Evolutionary conservation across 2,797 vertebrate species (phyloP).

Genomic region (Pelochelys cantorii): DNA sequence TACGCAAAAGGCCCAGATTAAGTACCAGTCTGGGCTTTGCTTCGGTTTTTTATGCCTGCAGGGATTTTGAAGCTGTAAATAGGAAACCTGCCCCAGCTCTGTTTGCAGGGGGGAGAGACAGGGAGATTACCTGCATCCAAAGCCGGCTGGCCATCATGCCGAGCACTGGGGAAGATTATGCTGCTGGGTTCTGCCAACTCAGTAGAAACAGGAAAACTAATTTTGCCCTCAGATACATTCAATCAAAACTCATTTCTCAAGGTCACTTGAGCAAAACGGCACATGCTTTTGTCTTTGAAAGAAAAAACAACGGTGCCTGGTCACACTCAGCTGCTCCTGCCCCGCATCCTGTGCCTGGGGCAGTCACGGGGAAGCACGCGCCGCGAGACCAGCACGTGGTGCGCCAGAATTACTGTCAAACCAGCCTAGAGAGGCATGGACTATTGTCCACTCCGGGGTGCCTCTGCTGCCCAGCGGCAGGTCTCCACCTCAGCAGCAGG

Average conservation of each 20-base stretch:
- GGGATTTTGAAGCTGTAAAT: constrained; percentile 27
- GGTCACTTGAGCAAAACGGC: not conserved
- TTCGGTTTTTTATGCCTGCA: not conserved
- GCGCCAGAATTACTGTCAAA: constrained; percentile 48
- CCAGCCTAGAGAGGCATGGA: not conserved
- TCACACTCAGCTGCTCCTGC: fast-evolving
- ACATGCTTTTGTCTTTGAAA: not conserved
- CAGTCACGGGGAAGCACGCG: constrained; percentile 11
- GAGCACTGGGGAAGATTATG: not conserved
- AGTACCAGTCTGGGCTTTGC: not conserved
- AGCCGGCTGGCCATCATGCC: not conserved
- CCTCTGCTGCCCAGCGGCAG: not conserved
- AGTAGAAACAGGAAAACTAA: not conserved
- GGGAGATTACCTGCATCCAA: not conserved
- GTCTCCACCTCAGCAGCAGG: not conserved
- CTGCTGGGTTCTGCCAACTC: fast-evolving
- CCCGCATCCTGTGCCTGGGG: not conserved
- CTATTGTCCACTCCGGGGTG: not conserved
- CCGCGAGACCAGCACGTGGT: constrained; percentile 60
- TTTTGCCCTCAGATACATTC: not conserved
- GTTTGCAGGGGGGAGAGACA: not conserved
- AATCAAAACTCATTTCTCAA: fast-evolving
- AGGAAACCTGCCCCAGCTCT: not conserved
- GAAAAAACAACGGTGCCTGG: not conserved
- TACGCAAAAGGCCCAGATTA: not conserved